phyloP scores from a whole-genome alignment of 2,113 vertebrate genomes.

The Gorilla gorilla region DNA sequence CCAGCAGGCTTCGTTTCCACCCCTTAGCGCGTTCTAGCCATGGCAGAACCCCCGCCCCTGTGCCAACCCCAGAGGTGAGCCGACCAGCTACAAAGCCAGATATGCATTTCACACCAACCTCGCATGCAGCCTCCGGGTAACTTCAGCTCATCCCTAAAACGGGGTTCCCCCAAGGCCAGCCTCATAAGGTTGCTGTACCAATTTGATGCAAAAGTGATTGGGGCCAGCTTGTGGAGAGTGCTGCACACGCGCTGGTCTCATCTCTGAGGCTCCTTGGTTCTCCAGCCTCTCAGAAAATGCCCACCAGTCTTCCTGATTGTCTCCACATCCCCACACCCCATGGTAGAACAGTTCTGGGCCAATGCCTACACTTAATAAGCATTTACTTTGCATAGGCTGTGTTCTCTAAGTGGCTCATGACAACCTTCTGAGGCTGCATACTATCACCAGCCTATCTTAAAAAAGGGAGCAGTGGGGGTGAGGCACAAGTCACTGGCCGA shows the following conservation, averaged over 20 bases:
- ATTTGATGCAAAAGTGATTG: not conserved
- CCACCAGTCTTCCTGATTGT: not conserved
- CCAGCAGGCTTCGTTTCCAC: not conserved
- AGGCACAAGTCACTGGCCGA: not conserved
- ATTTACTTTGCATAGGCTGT: not conserved
- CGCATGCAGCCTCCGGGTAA: not conserved
- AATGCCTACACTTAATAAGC: not conserved
- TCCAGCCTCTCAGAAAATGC: not conserved
- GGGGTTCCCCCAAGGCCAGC: not conserved
- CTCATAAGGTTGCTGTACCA: not conserved
- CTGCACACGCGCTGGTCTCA: not conserved
- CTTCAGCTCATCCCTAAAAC: not conserved
- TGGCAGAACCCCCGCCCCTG: not conserved
- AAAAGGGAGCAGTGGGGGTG: no score
- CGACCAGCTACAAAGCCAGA: not conserved
- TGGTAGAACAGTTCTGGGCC: not conserved
- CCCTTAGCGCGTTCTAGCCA: not conserved
- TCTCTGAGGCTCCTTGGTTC: not conserved
- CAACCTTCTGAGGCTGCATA: fast-evolving
- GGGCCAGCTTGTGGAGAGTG: no score
- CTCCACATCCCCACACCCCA: no score
- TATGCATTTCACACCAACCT: not conserved
- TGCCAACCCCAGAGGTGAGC: not conserved
- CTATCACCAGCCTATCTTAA: not conserved
- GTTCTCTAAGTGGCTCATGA: not conserved